phyloP scores from a whole-genome alignment of 1,140 invertebrate species.

The Drosophila aff. region DNA sequence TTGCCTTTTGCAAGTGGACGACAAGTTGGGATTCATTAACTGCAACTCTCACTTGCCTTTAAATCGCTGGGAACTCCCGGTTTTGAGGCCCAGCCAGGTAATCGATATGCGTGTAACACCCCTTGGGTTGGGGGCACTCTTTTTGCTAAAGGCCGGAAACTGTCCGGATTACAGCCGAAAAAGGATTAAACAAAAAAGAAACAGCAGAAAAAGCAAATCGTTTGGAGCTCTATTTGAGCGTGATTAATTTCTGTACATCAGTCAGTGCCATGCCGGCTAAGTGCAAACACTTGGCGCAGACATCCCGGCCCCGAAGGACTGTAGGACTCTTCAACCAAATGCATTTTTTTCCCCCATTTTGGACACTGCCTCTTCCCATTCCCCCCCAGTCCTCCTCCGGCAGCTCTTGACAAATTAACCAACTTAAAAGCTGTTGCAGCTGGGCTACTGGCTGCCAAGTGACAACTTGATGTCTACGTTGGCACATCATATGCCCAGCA shows the following conservation, averaged over 20 bases:
- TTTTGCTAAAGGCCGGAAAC: conserved; percentile 61
- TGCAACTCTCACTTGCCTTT: conserved; percentile 42
- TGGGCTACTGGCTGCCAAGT: conserved; percentile 41
- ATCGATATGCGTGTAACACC: conserved; percentile 78
- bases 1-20: conserved; percentile 27
- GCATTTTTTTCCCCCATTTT: conserved; percentile 36
- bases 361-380: not conserved
- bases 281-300: conserved; percentile 61
- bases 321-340: conserved; percentile 42
- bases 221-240: conserved; percentile 74
- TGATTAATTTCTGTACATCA: conserved; percentile 77
- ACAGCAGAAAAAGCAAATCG: conserved; percentile 15
- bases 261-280: conserved; percentile 56
- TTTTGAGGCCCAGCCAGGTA: conserved; percentile 33
- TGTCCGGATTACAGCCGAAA: conserved; percentile 53
- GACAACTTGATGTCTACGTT: conserved; percentile 75
- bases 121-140: conserved; percentile 25
- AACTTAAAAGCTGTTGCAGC: conserved; percentile 57
- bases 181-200: conserved; percentile 1
- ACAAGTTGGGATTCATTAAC: conserved; percentile 67
- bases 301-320: conserved; percentile 9
- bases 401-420: conserved; percentile 70
- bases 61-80: conserved; percentile 16
- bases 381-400: not conserved
- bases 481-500: conserved; percentile 42